Evolutionary conservation across 2,113 vertebrate species (phyloP), one percentile per base, ranked within the genome.

Genomic region (Picathartes gymnocephalus): DNA sequence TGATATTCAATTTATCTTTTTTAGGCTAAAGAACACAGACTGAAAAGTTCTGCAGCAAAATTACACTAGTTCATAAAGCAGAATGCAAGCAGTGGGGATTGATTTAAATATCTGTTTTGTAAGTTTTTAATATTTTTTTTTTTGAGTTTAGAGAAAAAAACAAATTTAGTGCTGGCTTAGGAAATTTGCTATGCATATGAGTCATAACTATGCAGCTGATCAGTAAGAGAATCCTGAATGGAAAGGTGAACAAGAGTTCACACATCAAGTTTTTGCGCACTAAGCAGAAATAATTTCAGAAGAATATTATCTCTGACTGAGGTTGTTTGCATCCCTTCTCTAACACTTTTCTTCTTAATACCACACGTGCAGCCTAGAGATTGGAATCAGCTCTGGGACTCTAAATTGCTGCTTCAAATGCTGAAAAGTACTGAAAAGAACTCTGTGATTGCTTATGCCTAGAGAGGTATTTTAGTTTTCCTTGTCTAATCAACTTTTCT

Each of bases 371-470:
- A 91, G 86, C 62, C 48, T 64, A 68, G 80, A 89, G 83, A 80
- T 83, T 83, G 61, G 74, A 94, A 92, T 91, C 93, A 83, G 58
- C 78, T 90, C 79, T 88, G 73, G 90, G 93, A 94, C 45, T 94
- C 54, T 90, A 96, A 97, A 97, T 91, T 93, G 81, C 88, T 97
- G 57, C 86, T 97, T 97, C 77, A 95, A 90, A 88, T 91, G 51
- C 44, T 94, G 81, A 81, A 72, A 96, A 83, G 91, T 83, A 93
- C 76, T 81, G 86, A 74, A 92, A 96, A 80, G 71, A 95, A 87
- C 47, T 72, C 65, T 13, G 48, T 92, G 94, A 95, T 72, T 97
- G 54, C 94, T 95, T 90, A 13, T 95, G 68, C 27, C 58, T 91
- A 86, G 91, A 94, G 77, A 45, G 50, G 64, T 50, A n/a, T 88